Conservation (phyloP, 1,140 invertebrate species). For the Trichomalopsis sarcophagae region DNA sequence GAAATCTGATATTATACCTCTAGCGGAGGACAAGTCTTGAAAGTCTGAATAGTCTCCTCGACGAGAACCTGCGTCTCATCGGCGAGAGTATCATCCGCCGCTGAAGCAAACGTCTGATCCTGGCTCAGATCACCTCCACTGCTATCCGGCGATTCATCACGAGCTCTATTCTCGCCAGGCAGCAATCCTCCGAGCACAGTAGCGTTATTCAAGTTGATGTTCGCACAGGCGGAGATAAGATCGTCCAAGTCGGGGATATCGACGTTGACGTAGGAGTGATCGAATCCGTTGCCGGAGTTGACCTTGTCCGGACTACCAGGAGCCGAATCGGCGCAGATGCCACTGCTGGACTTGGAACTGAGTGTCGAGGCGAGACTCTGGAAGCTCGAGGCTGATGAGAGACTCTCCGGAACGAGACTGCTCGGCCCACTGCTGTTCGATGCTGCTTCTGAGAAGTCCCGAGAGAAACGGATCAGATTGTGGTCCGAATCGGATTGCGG, state of each 20-base stretch:
- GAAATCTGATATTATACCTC: constrained; percentile 11
- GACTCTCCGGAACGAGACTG: constrained; percentile 52
- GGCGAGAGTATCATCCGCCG: constrained; percentile 54
- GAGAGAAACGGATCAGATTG: constrained; percentile 58
- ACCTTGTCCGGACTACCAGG: constrained; percentile 47
- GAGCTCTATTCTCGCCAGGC: neutral
- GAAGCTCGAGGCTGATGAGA: constrained; percentile 67
- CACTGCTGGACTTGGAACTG: constrained; percentile 64
- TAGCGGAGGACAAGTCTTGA: constrained; percentile 31
- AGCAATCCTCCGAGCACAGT: neutral
- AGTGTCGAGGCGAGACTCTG: constrained; percentile 63
- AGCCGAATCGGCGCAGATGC: constrained; percentile 58
- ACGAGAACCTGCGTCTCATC: neutral
- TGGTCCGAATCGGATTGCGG: constrained; percentile 61
- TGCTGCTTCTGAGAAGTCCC: constrained; percentile 62
- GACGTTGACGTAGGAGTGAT: constrained; percentile 59
- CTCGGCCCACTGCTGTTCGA: constrained; percentile 37
- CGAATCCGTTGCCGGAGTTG: constrained; percentile 26
- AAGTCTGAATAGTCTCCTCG: constrained; percentile 35
- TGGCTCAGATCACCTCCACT: constrained; percentile 56
- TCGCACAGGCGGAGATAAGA: constrained; percentile 61
- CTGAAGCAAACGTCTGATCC: constrained; percentile 65
- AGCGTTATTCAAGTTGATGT: constrained; percentile 54
- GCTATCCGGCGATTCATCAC: neutral
- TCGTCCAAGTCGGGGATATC: constrained; percentile 64